Percentiles rank a stretch among this genome's conserved stretches.
These are phyloP conservation scores for Mythimna albipuncta DNA, from an alignment of 2,888 invertebrate species.

Conservation along the genomic window DNA sequence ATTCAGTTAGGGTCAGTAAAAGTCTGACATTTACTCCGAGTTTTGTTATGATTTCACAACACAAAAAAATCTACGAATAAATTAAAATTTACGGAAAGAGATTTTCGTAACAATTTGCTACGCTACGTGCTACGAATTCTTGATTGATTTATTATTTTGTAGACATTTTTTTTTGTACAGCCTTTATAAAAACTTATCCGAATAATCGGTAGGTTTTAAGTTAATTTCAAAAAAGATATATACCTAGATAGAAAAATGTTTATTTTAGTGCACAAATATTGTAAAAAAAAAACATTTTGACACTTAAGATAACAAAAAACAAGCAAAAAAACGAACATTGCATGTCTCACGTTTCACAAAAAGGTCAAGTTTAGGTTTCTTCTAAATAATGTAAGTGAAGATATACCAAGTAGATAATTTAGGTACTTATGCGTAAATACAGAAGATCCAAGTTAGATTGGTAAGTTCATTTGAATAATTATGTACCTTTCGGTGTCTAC, in stretches of 20 bases:
- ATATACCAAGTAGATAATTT: neutral
- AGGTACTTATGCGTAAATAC: neutral
- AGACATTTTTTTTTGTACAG: neutral
- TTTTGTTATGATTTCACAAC: too few species aligned
- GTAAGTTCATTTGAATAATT: constrained; percentile 42
- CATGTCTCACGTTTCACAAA: too few species aligned
- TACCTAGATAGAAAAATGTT: too few species aligned
- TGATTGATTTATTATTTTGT: neutral
- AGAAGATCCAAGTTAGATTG: constrained; percentile 9
- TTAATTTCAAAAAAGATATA: neutral
- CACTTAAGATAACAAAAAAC: too few species aligned
- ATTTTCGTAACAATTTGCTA: constrained; percentile 17
- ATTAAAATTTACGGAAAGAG: constrained; percentile 5
- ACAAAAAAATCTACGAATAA: too few species aligned
- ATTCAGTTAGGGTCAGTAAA: too few species aligned
- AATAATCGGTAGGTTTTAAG: neutral
- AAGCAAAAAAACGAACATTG: too few species aligned
- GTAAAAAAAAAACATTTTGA: too few species aligned
- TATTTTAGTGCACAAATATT: too few species aligned
- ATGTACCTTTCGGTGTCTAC: constrained; percentile 8
- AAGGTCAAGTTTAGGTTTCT: neutral
- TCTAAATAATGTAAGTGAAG: neutral
- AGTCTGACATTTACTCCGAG: too few species aligned
- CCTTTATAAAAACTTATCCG: neutral
- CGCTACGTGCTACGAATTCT: constrained; percentile 12